A percentile compares a stretch with the other conserved stretches of the same genome.
Conservation (phyloP, 1,140 invertebrate genomes). For the Drosophila ironensis region DNA sequence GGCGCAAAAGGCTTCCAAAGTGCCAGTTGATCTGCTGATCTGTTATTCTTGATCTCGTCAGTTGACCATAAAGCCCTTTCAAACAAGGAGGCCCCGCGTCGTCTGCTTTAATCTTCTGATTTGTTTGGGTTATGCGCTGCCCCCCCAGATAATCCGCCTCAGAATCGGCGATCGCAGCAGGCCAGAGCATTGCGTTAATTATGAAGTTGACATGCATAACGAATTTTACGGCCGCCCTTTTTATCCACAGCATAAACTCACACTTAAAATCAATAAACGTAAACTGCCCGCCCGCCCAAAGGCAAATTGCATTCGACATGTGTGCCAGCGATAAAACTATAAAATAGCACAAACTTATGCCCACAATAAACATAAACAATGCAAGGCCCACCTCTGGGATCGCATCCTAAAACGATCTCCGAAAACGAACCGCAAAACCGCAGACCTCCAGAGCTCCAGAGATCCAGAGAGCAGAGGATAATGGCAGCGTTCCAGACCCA, state of each 20-base stretch:
- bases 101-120: slow-evolving; percentile 56
- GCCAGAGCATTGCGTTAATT: slow-evolving; percentile 56
- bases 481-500: background rate
- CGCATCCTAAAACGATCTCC: no score
- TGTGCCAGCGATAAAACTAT: slow-evolving; percentile 69
- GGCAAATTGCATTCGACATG: slow-evolving; percentile 52
- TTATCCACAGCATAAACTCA: slow-evolving; percentile 65
- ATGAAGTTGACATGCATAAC: slow-evolving; percentile 67
- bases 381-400: slow-evolving; percentile 7
- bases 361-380: slow-evolving; percentile 69
- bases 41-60: slow-evolving; percentile 9
- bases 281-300: slow-evolving; percentile 70
- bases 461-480: slow-evolving; percentile 4
- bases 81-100: slow-evolving; percentile 12
- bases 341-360: slow-evolving; percentile 77
- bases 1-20: slow-evolving; percentile 10
- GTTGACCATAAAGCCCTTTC: slow-evolving; percentile 33
- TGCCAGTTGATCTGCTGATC: slow-evolving; percentile 9
- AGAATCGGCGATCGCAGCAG: slow-evolving; percentile 32
- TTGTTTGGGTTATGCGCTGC: slow-evolving; percentile 21
- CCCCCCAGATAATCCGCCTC: background rate
- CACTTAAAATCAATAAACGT: slow-evolving; percentile 78
- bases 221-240: slow-evolving; percentile 44
- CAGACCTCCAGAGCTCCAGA: no score
- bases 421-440: slow-evolving; percentile 41